Percentiles rank a stretch among this genome's conserved stretches.
phyloP scores from a whole-genome alignment of 2,113 vertebrate genomes.

The Chlamydotis undulata region DNA sequence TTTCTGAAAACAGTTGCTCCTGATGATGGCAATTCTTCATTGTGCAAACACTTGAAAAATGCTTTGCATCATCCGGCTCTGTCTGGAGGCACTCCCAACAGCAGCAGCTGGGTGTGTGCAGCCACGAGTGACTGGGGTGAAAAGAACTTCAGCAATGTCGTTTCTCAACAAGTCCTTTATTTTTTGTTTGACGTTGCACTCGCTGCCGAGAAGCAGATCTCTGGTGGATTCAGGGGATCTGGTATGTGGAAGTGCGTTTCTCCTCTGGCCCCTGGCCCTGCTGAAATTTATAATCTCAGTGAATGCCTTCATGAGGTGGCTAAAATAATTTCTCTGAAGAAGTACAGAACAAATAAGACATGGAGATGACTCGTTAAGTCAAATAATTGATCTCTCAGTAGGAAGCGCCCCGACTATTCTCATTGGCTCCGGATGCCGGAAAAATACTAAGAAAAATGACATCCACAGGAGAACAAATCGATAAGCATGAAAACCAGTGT shows the following conservation, averaged over 20 bases:
- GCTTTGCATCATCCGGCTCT: neutral
- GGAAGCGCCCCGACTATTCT: neutral
- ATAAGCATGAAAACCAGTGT: neutral
- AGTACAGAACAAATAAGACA: neutral
- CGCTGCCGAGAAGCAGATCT: neutral
- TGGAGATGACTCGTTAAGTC: neutral
- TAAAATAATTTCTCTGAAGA: neutral
- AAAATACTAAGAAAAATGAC: neutral
- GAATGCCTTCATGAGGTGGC: neutral
- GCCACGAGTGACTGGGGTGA: neutral
- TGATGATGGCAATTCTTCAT: neutral
- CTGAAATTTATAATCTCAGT: neutral
- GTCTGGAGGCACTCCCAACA: constrained; percentile 11
- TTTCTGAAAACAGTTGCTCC: constrained; percentile 10
- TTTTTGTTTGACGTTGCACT: neutral
- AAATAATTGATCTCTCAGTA: neutral
- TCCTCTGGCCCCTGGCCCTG: neutral
- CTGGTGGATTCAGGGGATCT: neutral
- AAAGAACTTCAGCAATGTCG: neutral
- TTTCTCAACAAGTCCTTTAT: neutral
- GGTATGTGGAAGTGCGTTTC: neutral
- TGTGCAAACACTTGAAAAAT: constrained; percentile 39
- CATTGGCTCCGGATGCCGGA: neutral
- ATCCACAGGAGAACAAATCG: neutral
- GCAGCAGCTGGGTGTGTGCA: constrained; percentile 7